phyloP scores from a whole-genome alignment of 2,888 invertebrate genomes.

The Andrena bucephala region DNA sequence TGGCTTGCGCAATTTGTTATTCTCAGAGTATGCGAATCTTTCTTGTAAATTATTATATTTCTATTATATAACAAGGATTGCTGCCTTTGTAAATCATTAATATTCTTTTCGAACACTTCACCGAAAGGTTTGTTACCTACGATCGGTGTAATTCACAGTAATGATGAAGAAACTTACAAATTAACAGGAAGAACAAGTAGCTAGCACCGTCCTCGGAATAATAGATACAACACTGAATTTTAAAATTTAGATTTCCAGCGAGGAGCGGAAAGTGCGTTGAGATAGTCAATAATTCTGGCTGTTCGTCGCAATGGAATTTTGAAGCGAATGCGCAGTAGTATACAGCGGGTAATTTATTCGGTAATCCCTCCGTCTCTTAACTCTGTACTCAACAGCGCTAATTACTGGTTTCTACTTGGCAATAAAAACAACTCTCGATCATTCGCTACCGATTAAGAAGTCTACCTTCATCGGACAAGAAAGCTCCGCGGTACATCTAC shows the following conservation, averaged over 20 bases:
- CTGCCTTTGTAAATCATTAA: no score
- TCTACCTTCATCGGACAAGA: background rate
- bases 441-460: slow-evolving; percentile 12
- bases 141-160: background rate
- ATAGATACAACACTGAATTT: background rate
- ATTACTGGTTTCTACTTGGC: background rate
- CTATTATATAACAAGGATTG: background rate
- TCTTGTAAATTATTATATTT: no score
- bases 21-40: no score
- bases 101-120: background rate
- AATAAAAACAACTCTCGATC: slow-evolving; percentile 1
- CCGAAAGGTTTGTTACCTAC: background rate
- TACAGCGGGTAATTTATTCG: background rate
- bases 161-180: background rate
- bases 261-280: background rate
- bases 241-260: background rate
- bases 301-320: slow-evolving; percentile 3
- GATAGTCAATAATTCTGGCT: background rate
- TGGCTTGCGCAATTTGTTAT: no score
- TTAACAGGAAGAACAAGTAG: background rate
- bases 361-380: background rate
- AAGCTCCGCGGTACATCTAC: background rate
- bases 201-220: background rate
- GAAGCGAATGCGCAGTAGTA: slow-evolving; percentile 11
- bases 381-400: slow-evolving; percentile 3